A percentile compares a stretch with the other conserved stretches of the same genome.
Conservation (phyloP, 2,113 vertebrate species). For the Polypterus senegalus region DNA sequence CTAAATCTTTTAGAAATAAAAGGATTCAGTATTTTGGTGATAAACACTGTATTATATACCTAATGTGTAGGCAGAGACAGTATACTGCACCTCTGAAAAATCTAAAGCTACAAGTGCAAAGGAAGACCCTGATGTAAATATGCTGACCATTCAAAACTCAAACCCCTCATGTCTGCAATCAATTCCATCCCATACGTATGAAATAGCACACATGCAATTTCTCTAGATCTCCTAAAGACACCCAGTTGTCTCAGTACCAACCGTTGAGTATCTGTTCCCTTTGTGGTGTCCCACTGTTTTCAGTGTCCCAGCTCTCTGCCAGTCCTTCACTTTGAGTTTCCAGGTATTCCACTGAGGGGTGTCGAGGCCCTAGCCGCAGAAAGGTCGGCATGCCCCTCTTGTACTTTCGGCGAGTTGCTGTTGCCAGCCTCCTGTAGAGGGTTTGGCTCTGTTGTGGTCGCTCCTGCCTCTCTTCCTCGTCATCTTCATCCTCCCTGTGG, state of each 20-base stretch:
- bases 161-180: too few species aligned
- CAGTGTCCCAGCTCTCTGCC: not conserved
- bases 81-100: too few species aligned
- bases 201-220: too few species aligned
- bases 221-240: too few species aligned
- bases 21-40: too few species aligned
- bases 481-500: not conserved
- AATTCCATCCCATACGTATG: too few species aligned
- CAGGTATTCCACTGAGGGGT: conserved; percentile 12
- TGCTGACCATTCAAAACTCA: too few species aligned
- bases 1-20: too few species aligned
- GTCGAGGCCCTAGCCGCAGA: not conserved
- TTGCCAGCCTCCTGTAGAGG: conserved; percentile 29
- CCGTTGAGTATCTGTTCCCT: not conserved
- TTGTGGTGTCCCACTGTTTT: not conserved
- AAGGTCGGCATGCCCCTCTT: conserved; percentile 24
- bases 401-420: conserved; percentile 30
- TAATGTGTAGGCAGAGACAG: too few species aligned
- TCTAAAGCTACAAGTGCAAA: too few species aligned
- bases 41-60: too few species aligned
- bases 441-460: not conserved
- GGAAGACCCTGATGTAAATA: too few species aligned
- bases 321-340: not conserved
- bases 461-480: conserved; percentile 24
- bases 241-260: not conserved